Percentiles rank a stretch among this genome's conserved stretches.
phyloP scores from a whole-genome alignment of 2,888 invertebrate genomes.

The Herminia tarsipennalis region DNA sequence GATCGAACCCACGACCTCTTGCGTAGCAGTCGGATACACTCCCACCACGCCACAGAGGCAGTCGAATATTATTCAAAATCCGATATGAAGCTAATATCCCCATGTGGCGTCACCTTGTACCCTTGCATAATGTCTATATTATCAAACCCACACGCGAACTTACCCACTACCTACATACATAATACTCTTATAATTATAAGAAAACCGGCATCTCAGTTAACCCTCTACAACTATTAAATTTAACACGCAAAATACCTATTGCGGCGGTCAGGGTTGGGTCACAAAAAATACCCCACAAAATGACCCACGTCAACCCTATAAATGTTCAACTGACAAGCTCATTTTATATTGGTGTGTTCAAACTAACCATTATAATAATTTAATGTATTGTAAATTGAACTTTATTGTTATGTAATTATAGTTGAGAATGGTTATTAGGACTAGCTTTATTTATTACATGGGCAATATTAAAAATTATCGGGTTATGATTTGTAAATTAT shows the following conservation, averaged over 20 bases:
- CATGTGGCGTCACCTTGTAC: too few relatives aligned
- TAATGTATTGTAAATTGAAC: constrained; percentile 47
- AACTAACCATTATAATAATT: constrained; percentile 32
- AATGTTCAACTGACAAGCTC: constrained; percentile 26
- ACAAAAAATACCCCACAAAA: constrained; percentile 42
- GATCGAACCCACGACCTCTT: too few relatives aligned
- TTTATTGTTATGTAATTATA: constrained; percentile 41
- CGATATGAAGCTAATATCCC: too few relatives aligned
- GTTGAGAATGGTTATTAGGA: constrained; percentile 27
- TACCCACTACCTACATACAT: constrained; percentile 45
- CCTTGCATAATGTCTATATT: background rate
- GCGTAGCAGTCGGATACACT: too few relatives aligned
- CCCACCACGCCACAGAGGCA: too few relatives aligned
- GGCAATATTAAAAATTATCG: constrained; percentile 23
- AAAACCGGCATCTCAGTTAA: constrained; percentile 50
- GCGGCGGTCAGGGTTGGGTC: constrained; percentile 71
- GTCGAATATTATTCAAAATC: too few relatives aligned
- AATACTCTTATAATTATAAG: constrained; percentile 48
- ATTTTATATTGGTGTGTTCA: constrained; percentile 32
- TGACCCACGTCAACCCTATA: constrained; percentile 21
- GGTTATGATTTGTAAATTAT: constrained; percentile 14
- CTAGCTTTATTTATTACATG: constrained; percentile 24
- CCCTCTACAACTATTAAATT: constrained; percentile 53
- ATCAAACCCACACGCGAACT: constrained; percentile 12
- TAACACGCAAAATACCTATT: constrained; percentile 72